phyloP scores from a whole-genome alignment of 2,888 invertebrate species.

The Exocentrus adspersus region DNA sequence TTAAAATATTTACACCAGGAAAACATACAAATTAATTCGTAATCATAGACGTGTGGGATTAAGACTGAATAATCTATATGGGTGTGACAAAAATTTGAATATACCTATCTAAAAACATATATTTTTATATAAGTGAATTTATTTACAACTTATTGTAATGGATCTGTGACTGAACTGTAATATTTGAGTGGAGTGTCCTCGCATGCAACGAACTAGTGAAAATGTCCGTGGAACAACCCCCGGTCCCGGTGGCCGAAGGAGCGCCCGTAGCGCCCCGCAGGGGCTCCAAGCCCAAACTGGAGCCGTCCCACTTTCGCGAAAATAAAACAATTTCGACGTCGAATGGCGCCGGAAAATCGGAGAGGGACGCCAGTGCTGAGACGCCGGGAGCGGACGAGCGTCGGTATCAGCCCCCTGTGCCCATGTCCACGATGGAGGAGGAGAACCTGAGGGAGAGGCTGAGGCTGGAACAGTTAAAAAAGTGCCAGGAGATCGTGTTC shows the following conservation, averaged over 20 bases:
- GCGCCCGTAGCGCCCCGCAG: slow-evolving; percentile 23
- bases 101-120: too few relatives aligned
- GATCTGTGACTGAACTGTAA: too few relatives aligned
- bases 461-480: slow-evolving; percentile 70
- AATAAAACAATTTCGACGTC: too few relatives aligned
- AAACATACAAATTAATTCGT: too few relatives aligned
- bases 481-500: slow-evolving; percentile 73
- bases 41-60: too few relatives aligned
- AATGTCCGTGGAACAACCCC: slow-evolving; percentile 32
- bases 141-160: too few relatives aligned
- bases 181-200: slow-evolving; percentile 11
- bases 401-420: slow-evolving; percentile 53
- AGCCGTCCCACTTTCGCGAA: too few relatives aligned
- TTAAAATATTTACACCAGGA: too few relatives aligned
- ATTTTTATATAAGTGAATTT: too few relatives aligned
- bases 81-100: too few relatives aligned
- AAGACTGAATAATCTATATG: too few relatives aligned
- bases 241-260: slow-evolving; percentile 28
- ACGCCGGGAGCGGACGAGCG: slow-evolving; percentile 47
- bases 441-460: slow-evolving; percentile 73
- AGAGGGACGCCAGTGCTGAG: slow-evolving; percentile 35
- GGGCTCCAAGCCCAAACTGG: slow-evolving; percentile 24
- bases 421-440: slow-evolving; percentile 76
- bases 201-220: slow-evolving; percentile 32
- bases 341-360: too few relatives aligned